These are phyloP conservation scores for Cryptosula pallasiana DNA, from an alignment of 2,888 invertebrate genomes.

Conservation along the genomic window DNA sequence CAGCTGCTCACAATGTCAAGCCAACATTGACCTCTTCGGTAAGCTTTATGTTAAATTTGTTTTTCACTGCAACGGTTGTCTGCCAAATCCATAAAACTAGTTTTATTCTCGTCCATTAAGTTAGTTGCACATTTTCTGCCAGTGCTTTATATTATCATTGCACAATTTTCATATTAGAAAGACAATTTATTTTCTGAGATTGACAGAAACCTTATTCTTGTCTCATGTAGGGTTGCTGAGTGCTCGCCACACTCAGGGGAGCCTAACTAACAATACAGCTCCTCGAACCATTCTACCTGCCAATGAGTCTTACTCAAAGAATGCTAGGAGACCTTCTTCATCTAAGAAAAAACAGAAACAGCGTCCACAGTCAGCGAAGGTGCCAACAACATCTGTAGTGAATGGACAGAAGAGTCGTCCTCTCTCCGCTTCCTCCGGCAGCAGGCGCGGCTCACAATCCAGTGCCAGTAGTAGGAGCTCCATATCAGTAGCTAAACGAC, in stretches of 20 bases:
- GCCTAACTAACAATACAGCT: not conserved
- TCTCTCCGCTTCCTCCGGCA: not conserved
- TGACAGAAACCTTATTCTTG: no score
- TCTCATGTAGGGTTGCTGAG: not conserved
- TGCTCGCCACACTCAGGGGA: not conserved
- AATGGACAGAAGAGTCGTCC: not conserved
- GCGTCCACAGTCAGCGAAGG: not conserved
- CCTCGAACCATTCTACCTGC: not conserved
- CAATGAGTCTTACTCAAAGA: not conserved
- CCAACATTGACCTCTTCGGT: slow-evolving; percentile 13
- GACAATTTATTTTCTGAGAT: no score
- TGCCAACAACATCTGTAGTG: not conserved
- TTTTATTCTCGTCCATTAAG: no score
- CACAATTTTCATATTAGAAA: no score
- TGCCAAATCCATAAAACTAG: no score
- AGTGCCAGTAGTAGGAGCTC: not conserved
- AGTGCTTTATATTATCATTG: no score
- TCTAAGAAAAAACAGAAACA: not conserved
- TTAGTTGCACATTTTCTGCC: no score
- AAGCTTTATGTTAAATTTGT: not conserved
- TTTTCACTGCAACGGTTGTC: not conserved
- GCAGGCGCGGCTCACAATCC: not conserved
- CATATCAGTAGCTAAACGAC: slow-evolving; percentile 5
- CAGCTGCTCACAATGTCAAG: slow-evolving; percentile 32
- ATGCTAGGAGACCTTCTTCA: not conserved